Evolutionary conservation across 2,888 invertebrate genomes (phyloP), one percentile per base, ranked within the genome.

Genomic region (Cetonia aurata): DNA sequence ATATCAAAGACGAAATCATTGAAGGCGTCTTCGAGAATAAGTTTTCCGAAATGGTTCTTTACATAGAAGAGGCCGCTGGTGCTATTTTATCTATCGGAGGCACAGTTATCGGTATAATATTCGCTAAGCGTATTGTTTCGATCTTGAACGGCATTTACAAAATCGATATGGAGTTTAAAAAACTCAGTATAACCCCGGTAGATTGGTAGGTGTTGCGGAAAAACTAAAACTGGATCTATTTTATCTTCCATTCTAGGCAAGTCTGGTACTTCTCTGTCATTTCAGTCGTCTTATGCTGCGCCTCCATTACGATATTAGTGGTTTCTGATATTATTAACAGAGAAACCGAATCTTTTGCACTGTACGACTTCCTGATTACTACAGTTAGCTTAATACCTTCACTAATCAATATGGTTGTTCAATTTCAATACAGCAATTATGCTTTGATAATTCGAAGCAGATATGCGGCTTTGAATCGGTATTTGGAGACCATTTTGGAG

Each of bases 361-460:
- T 52, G 1, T 12, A 31, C 8, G 10, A 3, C 2, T 44, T 65
- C 48, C 9, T 69, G 10, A 31, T 48, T 3, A 15, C 9, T 31
- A 19, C 52, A 8, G 9, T 53, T 10, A 33, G 25, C 42, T 12
- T 52, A 37, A 37, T 42, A 3, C 53, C 69, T 9, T 46, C 62
- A 53, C 55, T 72, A 25, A 75, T 72, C 1, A 77, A 76, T 66
- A 50, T 77, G 19, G 19, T 77, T 3, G 76, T 77, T 72, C 76
- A 77, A 69, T 44, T 77, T 15, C 76, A 77, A 48, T 79, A 78
- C 53, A 70, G 69, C 56, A 74, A 76, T 46, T 78, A 76, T 60
- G 62, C 78, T 0, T 59, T 75, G 56, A 72, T 78, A 8, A 66
- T 77, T 17, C 71, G 74, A 33, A 56, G 69, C n/a, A 72, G 77